These are phyloP conservation scores for Xestia c-nigrum DNA, from an alignment of 2,888 invertebrate species.

Conservation along the genomic window DNA sequence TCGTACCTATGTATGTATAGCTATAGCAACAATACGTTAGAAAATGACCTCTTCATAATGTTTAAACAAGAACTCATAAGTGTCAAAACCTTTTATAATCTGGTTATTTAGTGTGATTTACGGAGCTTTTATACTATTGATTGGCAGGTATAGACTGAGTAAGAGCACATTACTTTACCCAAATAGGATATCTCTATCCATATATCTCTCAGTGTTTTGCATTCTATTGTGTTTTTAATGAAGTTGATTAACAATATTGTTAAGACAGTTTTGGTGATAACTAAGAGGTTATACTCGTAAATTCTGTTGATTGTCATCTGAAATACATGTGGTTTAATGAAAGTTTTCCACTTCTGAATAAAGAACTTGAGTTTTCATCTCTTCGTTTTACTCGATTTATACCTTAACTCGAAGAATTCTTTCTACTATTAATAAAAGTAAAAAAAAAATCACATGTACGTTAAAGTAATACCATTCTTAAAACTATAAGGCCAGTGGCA, in stretches of 20 bases:
- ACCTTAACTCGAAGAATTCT: not conserved
- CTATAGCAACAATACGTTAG: slow-evolving; percentile 23
- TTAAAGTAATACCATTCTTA: not conserved
- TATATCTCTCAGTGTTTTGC: slow-evolving; percentile 26
- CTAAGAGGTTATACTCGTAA: slow-evolving; percentile 1
- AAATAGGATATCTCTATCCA: not conserved
- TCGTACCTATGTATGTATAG: too few relatives aligned
- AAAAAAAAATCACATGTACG: not conserved
- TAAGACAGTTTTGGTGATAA: not conserved
- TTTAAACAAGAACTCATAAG: slow-evolving; percentile 27
- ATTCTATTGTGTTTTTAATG: slow-evolving; percentile 38
- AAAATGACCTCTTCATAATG: slow-evolving; percentile 50
- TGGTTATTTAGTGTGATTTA: slow-evolving; percentile 55
- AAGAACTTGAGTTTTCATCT: not conserved
- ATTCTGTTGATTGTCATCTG: not conserved
- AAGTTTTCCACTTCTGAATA: not conserved
- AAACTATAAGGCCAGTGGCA: not conserved
- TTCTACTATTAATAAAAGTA: not conserved
- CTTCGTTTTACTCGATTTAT: not conserved
- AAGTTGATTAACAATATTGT: slow-evolving; percentile 20
- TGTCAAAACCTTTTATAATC: slow-evolving; percentile 37
- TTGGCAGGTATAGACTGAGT: slow-evolving; percentile 37
- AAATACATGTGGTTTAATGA: not conserved
- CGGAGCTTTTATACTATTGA: slow-evolving; percentile 49
- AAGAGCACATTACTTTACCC: slow-evolving; percentile 51